Evolutionary conservation across 2,113 vertebrate species (phyloP).

Genomic region (Clarias magur): DNA sequence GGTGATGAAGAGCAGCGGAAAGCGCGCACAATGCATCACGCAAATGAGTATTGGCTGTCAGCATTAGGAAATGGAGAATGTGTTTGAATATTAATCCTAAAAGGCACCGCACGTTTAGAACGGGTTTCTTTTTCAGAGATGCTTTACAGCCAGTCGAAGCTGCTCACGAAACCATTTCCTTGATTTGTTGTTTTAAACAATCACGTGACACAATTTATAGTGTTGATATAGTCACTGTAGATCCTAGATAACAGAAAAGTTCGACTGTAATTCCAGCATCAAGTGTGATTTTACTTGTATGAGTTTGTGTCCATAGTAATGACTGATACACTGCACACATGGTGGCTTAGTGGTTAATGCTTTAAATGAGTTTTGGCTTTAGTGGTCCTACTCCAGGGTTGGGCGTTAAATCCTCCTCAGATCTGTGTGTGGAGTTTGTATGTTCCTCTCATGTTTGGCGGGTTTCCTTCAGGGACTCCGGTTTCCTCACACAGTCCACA

Average conservation of each 20-base stretch:
- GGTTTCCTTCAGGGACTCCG: too few species aligned
- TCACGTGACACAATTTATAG: neutral
- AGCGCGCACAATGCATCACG: slow-evolving; percentile 69
- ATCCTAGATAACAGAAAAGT: neutral
- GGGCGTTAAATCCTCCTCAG: too few species aligned
- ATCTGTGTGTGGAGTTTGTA: too few species aligned
- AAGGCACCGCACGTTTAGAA: neutral
- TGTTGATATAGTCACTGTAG: neutral
- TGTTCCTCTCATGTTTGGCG: too few species aligned
- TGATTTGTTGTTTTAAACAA: slow-evolving; percentile 1
- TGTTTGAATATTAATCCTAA: slow-evolving; percentile 54
- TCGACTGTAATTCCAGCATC: neutral
- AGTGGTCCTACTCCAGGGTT: too few species aligned
- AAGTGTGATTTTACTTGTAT: neutral
- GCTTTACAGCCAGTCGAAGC: neutral
- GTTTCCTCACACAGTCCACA: too few species aligned
- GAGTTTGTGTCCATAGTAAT: neutral
- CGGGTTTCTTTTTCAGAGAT: neutral
- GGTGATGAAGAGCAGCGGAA: slow-evolving; percentile 51
- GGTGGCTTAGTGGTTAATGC: too few species aligned
- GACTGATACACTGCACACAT: neutral
- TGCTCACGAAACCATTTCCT: slow-evolving; percentile 2
- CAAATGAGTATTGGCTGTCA: slow-evolving; percentile 67
- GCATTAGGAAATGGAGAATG: slow-evolving; percentile 62
- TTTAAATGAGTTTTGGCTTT: too few species aligned